Base-by-base conservation (phyloP, 2,888 invertebrate species). In the Adelognathus sp. region DNA sequence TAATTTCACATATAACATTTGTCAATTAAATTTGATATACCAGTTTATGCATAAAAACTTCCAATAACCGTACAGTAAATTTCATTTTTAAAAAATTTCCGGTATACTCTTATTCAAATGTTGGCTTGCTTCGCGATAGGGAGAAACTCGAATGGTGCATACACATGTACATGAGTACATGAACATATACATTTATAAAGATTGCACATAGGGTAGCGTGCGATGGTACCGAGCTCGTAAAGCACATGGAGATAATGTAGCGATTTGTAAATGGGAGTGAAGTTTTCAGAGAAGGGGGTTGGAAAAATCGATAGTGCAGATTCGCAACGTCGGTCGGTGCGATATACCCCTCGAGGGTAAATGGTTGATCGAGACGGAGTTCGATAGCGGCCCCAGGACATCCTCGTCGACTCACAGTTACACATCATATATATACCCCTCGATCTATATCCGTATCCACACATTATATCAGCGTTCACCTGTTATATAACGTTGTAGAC, bases 281-380 rank as follows among this genome's bases (percentile, higher is more conserved):
- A 61, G 71, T 66, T 58, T n/a, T n/a, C 71, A 61, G 18, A 29
- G 63, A n/a, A 21, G 69, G 63, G 73, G 61, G 63, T 61, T 61
- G 46, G 18, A 70, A 79, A 79, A 79, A 79, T 75, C 76, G 79
- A 79, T 75, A 76, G 67, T 56, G 79, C 67, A 72, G 71, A 79
- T 79, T 67, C 76, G 61, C 61, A 72, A 66, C 46, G 56, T 44
- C 50, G 61, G 31, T 33, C 46, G 46, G 54, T 16, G 52, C 29
- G 67, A 54, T 39, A 56, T 58, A 39, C n/a, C 63, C 31, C 31
- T 75, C 46, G 61, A 71, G 56, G 61, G 61, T 72, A 69, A 79
- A 72, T 61, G 75, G 58, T 66, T 72, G 75, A 79, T 76, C 79
- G 79, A 76, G 60, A 24, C 33, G 46, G n/a, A 63, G 67, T 54